A percentile compares a stretch with the other conserved stretches of the same genome.
Conservation (phyloP, 1,140 invertebrate species). For the Caenorhabditis briggsae region DNA sequence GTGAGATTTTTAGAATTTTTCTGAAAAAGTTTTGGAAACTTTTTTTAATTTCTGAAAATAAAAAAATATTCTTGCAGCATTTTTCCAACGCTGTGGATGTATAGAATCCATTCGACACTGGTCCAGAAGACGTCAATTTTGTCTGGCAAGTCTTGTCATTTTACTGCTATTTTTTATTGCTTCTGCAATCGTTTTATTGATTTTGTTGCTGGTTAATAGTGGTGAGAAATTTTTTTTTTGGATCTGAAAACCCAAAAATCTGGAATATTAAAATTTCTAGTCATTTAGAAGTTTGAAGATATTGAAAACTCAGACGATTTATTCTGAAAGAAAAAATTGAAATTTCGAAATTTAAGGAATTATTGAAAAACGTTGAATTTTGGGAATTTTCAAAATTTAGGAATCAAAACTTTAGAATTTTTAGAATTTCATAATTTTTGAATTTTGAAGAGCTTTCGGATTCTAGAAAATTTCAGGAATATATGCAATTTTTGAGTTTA, state of each 20-base stretch:
- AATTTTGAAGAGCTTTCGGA: no score
- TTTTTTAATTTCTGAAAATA: not conserved
- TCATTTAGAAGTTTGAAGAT: no score
- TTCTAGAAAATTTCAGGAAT: no score
- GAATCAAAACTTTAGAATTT: no score
- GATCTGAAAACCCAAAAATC: no score
- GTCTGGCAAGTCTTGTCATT: slow-evolving; percentile 11
- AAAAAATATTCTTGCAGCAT: not conserved
- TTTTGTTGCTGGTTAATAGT: slow-evolving; percentile 40
- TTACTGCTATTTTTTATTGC: slow-evolving; percentile 30
- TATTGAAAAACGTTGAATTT: no score
- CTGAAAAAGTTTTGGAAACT: not conserved
- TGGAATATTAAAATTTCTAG: no score
- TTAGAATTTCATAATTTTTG: not conserved
- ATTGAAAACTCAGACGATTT: no score
- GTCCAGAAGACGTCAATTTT: slow-evolving; percentile 27
- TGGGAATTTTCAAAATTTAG: no score
- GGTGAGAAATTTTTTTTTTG: not conserved
- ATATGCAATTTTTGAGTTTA: no score
- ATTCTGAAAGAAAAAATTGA: no score
- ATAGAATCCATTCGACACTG: slow-evolving; percentile 20
- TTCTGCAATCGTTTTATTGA: slow-evolving; percentile 15
- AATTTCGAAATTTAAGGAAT: no score
- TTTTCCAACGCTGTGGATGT: not conserved
- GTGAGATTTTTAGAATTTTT: not conserved